Percentiles rank a stretch among this genome's conserved stretches.
Conservation (phyloP, 2,113 vertebrate genomes). For the Rhegmatorhina hoffmannsi region DNA sequence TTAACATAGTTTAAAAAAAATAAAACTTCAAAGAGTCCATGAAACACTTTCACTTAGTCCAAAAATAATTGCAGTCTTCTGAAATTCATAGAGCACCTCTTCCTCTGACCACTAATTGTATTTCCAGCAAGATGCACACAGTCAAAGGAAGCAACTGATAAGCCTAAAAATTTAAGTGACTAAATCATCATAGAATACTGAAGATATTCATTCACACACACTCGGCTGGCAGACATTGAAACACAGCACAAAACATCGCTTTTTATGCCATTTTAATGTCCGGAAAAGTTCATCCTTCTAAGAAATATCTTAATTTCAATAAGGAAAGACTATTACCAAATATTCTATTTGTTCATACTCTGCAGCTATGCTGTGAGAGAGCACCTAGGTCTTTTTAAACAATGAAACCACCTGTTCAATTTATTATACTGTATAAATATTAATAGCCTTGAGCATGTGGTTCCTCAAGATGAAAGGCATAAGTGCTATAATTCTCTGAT, state of each 20-base stretch:
- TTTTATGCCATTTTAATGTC: background rate
- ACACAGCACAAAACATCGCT: background rate
- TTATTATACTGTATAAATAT: background rate
- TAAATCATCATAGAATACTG: background rate
- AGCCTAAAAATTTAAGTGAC: accelerated
- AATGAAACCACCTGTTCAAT: background rate
- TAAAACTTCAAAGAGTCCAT: background rate
- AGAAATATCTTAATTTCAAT: background rate
- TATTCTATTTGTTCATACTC: background rate
- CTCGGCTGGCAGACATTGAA: background rate
- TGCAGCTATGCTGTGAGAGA: background rate
- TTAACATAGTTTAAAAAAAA: background rate
- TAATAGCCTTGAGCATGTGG: background rate
- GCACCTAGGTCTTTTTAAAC: background rate
- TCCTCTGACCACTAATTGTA: background rate
- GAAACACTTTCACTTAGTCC: background rate
- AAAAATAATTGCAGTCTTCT: background rate
- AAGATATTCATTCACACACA: background rate
- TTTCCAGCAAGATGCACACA: background rate
- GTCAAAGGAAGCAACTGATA: background rate
- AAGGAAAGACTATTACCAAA: background rate
- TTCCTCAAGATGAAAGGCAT: background rate
- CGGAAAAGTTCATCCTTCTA: background rate
- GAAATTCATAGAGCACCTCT: background rate
- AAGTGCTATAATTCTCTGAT: background rate